Evolutionary conservation across 2,113 vertebrate species (phyloP).

Genomic region (Donacobius atricapilla): DNA sequence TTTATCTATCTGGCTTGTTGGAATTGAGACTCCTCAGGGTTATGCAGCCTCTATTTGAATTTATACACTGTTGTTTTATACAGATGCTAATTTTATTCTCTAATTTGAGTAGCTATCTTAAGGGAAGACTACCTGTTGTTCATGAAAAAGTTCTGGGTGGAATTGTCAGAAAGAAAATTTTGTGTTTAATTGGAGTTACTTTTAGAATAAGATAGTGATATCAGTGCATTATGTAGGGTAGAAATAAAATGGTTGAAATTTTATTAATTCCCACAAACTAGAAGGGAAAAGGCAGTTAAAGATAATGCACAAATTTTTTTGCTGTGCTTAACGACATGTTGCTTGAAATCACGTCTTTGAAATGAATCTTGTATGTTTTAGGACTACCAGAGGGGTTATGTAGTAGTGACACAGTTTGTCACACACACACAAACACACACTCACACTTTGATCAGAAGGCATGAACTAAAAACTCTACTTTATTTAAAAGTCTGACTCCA

Average conservation of each 20-base stretch:
- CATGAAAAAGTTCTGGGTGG: neutral
- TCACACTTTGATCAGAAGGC: too few relatives aligned
- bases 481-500: too few relatives aligned
- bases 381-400: neutral
- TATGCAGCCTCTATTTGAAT: conserved; percentile 21
- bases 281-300: neutral
- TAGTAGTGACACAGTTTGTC: too few relatives aligned
- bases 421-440: too few relatives aligned
- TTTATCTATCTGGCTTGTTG: conserved; percentile 37
- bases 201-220: conserved; percentile 31
- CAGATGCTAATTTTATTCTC: conserved; percentile 39
- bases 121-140: conserved; percentile 30
- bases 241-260: conserved; percentile 43
- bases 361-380: neutral
- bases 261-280: conserved; percentile 21
- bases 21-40: neutral
- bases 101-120: conserved; percentile 45
- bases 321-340: neutral
- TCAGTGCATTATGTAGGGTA: conserved; percentile 4
- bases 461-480: too few relatives aligned
- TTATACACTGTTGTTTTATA: conserved; percentile 35
- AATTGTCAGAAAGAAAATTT: conserved; percentile 19
- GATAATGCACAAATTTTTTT: neutral
- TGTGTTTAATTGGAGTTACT: neutral
- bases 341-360: neutral